Evolutionary conservation across 2,888 invertebrate genomes (phyloP), one percentile per base, ranked within the genome.

Genomic region (Sericinus montela): DNA sequence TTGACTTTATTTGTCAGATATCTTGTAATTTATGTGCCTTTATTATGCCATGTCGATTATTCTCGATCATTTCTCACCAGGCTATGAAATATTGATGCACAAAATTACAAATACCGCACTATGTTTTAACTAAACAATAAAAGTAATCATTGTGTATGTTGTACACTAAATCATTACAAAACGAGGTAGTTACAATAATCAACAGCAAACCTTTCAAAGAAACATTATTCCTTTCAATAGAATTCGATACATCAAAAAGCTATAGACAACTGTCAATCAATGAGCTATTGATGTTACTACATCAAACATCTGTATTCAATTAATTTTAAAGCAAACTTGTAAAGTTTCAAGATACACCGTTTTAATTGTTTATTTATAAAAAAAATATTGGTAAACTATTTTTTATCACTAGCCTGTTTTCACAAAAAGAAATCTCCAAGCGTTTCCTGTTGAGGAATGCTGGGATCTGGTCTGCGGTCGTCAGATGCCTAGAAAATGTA

Each of bases 21-120:
- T 37, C 25, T 44, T 39, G 29, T 44, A 48, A 48, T 48, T 44
- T 43, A 48, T 43, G 48, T 32, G 32, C 38, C 34, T 48, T 44
- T 48, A 48, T 48, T 32, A 35, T 29, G 44, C 10, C 1, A 23
- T 28, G 35, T 28, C 25, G 28, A 40, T 40, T 35, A 39, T 19
- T 32, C 48, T 9, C 23, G 16, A 32, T 45, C 32, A 46, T 46
- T 46, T 35, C 39, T 40, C 34, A 23, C 38, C 13, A 30, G 16
- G 25, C 35, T 14, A 35, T 28, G 15, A 44, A 37, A 15, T 25
- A 25, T 25, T 25, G 7, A 25, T 19, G 19, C 19, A 19, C 5
- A 3, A 25, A 25, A 25, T 25, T 8, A 6, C 25, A 25, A 25
- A 25, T 8, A 25, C 7, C 25, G 4, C 6, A 25, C 7, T 25